Conservation (phyloP, 2,113 vertebrate genomes). For the Sinosuthora webbiana region DNA sequence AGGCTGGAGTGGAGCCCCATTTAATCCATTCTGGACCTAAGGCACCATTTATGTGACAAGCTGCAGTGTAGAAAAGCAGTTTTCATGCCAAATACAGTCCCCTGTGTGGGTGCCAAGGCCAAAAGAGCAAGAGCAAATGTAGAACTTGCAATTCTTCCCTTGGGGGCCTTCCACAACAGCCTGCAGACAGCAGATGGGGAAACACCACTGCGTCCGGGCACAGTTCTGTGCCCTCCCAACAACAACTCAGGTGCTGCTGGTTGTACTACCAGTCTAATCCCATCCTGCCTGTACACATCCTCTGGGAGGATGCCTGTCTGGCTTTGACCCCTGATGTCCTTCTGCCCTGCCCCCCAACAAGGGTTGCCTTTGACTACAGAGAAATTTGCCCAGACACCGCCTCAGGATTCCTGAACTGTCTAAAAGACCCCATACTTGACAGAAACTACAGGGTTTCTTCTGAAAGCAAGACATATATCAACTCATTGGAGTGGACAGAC, state of each 20-base stretch:
- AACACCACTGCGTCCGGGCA: background rate
- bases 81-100: background rate
- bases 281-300: background rate
- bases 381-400: background rate
- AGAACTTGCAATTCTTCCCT: background rate
- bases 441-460: background rate
- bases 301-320: rapidly evolving
- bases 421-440: background rate
- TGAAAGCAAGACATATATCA: background rate
- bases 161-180: background rate
- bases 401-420: background rate
- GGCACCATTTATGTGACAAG: background rate
- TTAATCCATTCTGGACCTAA: background rate
- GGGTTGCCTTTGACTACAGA: background rate
- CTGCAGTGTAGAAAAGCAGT: background rate
- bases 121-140: constrained; percentile 8
- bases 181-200: background rate
- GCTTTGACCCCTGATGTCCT: background rate
- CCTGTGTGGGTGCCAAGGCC: background rate
- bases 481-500: background rate
- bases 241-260: background rate
- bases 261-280: background rate
- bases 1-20: background rate
- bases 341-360: background rate
- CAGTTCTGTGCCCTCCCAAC: background rate